A percentile compares a stretch with the other conserved stretches of the same genome.
Evolutionary conservation across 1,140 invertebrate genomes (phyloP).

Genomic region (Drosophila yakuba): DNA sequence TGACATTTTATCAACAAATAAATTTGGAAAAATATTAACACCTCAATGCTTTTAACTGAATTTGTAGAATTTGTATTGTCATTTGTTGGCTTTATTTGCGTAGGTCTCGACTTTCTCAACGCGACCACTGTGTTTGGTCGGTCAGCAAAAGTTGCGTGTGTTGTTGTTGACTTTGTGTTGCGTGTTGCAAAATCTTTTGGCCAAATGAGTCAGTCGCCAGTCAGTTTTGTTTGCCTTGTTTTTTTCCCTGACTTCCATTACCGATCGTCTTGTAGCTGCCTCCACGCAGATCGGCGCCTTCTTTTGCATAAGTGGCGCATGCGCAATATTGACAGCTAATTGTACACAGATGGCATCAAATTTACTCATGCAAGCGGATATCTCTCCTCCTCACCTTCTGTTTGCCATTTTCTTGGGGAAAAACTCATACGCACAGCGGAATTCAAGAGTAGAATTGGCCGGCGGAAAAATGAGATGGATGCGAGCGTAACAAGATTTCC

Average conservation of each 20-base stretch:
- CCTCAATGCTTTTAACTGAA: too few relatives aligned
- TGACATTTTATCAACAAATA: too few relatives aligned
- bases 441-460: slow-evolving; percentile 75
- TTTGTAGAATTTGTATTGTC: too few relatives aligned
- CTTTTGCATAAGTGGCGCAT: slow-evolving; percentile 73
- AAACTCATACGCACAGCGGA: slow-evolving; percentile 48
- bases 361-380: slow-evolving; percentile 62
- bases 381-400: not conserved
- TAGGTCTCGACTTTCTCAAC: too few relatives aligned
- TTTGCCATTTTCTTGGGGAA: slow-evolving; percentile 11
- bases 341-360: slow-evolving; percentile 79
- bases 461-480: slow-evolving; percentile 53
- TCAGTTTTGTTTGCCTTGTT: slow-evolving; percentile 57
- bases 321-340: slow-evolving; percentile 80
- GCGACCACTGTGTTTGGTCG: slow-evolving; percentile 24
- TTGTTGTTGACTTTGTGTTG: slow-evolving; percentile 65
- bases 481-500: slow-evolving; percentile 70
- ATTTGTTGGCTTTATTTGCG: not conserved
- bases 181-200: slow-evolving; percentile 74
- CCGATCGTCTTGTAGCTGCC: not conserved
- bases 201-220: slow-evolving; percentile 71
- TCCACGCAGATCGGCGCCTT: slow-evolving; percentile 14
- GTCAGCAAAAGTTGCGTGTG: slow-evolving; percentile 59
- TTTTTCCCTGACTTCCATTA: slow-evolving; percentile 2
- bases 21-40: too few relatives aligned